Base-by-base conservation (phyloP, 1,140 invertebrate species). In the Bombus waltoni region DNA sequence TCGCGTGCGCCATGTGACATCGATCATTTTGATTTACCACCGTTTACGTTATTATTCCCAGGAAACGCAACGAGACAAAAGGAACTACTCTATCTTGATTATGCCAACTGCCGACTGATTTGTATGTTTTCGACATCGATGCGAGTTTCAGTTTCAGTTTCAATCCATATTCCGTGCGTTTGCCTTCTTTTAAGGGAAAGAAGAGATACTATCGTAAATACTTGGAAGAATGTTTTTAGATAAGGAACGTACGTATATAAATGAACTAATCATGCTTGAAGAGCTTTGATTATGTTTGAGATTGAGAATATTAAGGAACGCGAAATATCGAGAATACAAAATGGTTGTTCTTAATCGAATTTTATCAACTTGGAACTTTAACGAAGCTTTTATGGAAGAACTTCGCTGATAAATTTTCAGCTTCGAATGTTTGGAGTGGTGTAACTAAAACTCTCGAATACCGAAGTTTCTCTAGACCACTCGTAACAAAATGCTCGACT, bases 1-100 rank as follows among this genome's bases (percentile, higher is more conserved):
- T 90, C 75, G 87, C 87, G 86, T 91, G 87, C 79, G 77, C 79
- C 89, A 68, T 57, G 82, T 87, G 89, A 91, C 85, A 89, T 91
- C 87, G 89, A 89, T 89, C 87, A 90, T 91, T 77, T 88, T 91
- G 89, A 91, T 91, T 91, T 91, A 91, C 59, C 66, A 74, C 75
- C 82, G 81, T 81, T 89, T 87, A 66, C 80, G 82, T 87, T 90
- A 88, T 91, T 91, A 83, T 81, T 73, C 81, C 32, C n/a, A 78
- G 70, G 80, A 87, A 82, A 79, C 76, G 75, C 62, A 70, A 83
- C 81, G 76, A 80, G 66, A 81, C 72, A 80, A 73, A 86, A 81
- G 84, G 71, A 85, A 81, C 78, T 81, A 38, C 32, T 85, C 71
- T 40, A 74, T 81, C 84, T 81, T 74, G 70, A 85, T 68, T 78